Conservation (phyloP, 2,888 invertebrate species). For the Xanthorhoe spadicearia region DNA sequence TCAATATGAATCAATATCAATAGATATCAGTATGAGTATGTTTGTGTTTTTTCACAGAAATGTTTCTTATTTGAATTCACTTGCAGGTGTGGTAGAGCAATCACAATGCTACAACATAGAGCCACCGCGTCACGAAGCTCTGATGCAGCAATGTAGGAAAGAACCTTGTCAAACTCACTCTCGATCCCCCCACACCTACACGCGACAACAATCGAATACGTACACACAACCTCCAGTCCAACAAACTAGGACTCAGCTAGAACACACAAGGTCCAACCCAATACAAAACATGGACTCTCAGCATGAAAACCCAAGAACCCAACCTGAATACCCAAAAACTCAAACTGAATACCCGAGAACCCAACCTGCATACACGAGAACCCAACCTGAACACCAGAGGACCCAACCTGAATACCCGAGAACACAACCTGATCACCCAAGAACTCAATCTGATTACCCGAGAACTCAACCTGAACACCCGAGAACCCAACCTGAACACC, state of each 20-base stretch:
- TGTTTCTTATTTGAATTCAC: neutral
- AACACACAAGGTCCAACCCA: conserved; percentile 1
- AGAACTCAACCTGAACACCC: neutral
- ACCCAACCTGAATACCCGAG: neutral
- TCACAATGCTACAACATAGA: conserved; percentile 85
- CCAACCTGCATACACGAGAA: neutral
- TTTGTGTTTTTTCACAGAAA: no score
- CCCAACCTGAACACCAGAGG: neutral
- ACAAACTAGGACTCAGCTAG: conserved; percentile 4
- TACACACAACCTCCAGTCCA: conserved; percentile 5
- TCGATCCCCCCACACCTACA: conserved; percentile 2
- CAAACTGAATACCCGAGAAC: neutral
- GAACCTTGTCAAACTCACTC: conserved; percentile 54
- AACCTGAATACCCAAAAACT: neutral
- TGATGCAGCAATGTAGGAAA: conserved; percentile 85
- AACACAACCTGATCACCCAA: neutral
- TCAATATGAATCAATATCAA: no score
- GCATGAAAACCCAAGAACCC: neutral
- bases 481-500: neutral
- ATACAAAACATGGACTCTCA: neutral
- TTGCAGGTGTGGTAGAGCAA: conserved; percentile 85
- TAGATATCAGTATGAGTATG: no score
- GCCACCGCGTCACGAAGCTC: conserved; percentile 83
- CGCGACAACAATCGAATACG: neutral
- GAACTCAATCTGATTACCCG: conserved; percentile 1